Base-by-base conservation (phyloP, 2,888 invertebrate species). In the Mesorhabditis spiculigera region DNA sequence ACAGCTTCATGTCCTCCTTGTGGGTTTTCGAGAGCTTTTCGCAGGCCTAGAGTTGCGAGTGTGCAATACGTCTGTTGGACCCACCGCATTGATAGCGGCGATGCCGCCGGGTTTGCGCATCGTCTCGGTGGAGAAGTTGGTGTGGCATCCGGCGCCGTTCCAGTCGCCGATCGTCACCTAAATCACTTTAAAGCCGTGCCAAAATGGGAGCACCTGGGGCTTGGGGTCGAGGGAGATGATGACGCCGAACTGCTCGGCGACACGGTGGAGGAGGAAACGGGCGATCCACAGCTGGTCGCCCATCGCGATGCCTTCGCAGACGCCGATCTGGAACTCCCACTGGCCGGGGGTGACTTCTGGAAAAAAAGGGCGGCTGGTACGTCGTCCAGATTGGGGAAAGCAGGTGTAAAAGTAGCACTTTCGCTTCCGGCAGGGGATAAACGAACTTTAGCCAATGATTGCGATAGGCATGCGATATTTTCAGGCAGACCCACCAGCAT, bases 111-210 rank as follows among this genome's bases (percentile, higher is more conserved):
- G 91, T 64, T 92, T 91, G 68, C 96, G 90, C 96, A 96, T 97
- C 63, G 90, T 89, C 86, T 92, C 91, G 0, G 96, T 97, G 8
- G 95, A 95, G 89, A 94, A 95, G 88, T 97, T 97, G 71, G 93
- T 93, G 86, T 97, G 96, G 0, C 94, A 95, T 1, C 96, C 96
- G 65, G 96, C 93, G 5, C 95, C 95, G 86, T 95, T 95, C 95
- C 95, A 95, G 86, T 93, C 92, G 41, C 82, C 82, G 73, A 75
- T 77, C n/a, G 79, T 82, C 43, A 77, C 68, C 67, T 50, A 50
- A n/a, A 50, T 50, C 10, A n/a, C n/a, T n/a, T 63, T 0, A 3
- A 4, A 63, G 4, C 4, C n/a, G 41, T 16, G 10, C 16, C 41
- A 16, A n/a, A n/a, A 63, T 0, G n/a, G 3, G n/a, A 50, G 67